Conservation (phyloP, 1,140 invertebrate species). For the Linepithema humile region DNA sequence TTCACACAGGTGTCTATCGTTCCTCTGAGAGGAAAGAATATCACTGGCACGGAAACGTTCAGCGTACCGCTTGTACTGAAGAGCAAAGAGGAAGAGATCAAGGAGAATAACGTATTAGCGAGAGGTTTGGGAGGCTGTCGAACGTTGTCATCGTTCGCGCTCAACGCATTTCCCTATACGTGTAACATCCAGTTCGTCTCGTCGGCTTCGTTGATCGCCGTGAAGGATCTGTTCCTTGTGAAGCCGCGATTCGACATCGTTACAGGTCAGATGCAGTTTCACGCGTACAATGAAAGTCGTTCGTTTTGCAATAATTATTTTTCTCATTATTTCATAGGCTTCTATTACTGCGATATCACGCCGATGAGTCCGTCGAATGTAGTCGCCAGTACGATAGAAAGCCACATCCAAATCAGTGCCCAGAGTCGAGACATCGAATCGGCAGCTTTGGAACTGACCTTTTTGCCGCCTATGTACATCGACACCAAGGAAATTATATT, state of each 20-base stretch:
- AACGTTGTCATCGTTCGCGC: slow-evolving; percentile 76
- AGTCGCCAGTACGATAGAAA: slow-evolving; percentile 77
- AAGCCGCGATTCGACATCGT: slow-evolving; percentile 83
- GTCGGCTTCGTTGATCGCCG: slow-evolving; percentile 69
- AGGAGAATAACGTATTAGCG: slow-evolving; percentile 82
- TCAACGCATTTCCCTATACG: slow-evolving; percentile 80
- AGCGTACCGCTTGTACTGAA: slow-evolving; percentile 81
- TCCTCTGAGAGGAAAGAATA: slow-evolving; percentile 79
- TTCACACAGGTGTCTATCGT: slow-evolving; percentile 75
- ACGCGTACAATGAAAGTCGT: neutral
- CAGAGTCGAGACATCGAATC: slow-evolving; percentile 81
- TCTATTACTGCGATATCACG: slow-evolving; percentile 83
- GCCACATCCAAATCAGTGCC: slow-evolving; percentile 77
- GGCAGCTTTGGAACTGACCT: slow-evolving; percentile 77
- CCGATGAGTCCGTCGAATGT: slow-evolving; percentile 79
- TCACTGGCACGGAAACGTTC: slow-evolving; percentile 80
- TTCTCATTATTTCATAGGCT: slow-evolving; percentile 71
- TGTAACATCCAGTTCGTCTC: slow-evolving; percentile 81
- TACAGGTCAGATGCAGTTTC: slow-evolving; percentile 76
- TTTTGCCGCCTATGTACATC: slow-evolving; percentile 80
- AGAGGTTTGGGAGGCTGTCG: slow-evolving; percentile 81
- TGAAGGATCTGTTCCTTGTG: slow-evolving; percentile 82
- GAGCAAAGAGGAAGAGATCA: slow-evolving; percentile 80
- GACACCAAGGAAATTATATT: slow-evolving; percentile 80
- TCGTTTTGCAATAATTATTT: slow-evolving; percentile 12